Base-by-base conservation (phyloP, 2,888 invertebrate species). In the Apoda limacodes region DNA sequence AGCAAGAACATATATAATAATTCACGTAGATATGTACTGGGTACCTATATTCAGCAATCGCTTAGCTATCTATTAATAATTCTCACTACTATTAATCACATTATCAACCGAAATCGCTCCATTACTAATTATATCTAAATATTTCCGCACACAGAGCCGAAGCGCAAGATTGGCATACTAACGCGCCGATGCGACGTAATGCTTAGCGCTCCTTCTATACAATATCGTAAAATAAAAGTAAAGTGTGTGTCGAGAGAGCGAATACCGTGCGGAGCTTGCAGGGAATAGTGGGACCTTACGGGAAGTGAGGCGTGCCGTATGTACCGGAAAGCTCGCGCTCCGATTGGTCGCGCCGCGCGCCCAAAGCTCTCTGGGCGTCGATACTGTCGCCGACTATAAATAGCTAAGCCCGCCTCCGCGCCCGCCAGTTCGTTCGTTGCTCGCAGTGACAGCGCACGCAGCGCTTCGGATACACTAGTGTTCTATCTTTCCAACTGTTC, bases 401-500 rank as follows among this genome's bases (percentile, higher is more conserved):
- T 57, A 43, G 42, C 40, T 32, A 36, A 57, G 45, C 59, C 70
- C 74, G 63, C 69, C 70, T 63, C 67, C 71, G 70, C 74, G 64
- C 59, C 60, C 64, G 63, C 52, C 70, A 80, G 80, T 80, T 59
- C 50, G 48, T 62, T 60, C 63, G 53, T 53, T 57, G 59, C 65
- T 62, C 64, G 67, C 68, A 62, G 53, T 52, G 59, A 42, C 40
- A 46, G 55, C 60, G 62, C 67, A 65, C 69, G 66, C 60, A 17
- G 17, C 17, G 17, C 5, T 7, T 7, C 17, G 17, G 39, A 37
- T 30, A 17, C 17, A 17, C 17, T 5, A 17, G 5, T 7, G 17
- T 17, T n/a, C 17, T 17, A 5, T 17, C 17, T 6, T 17, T 17
- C 52, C 46, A 53, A 68, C 67, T 71, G 69, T 46, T 38, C 58